Base-by-base conservation (phyloP, 2,888 invertebrate species). In the Eucriotettix oculatus region DNA sequence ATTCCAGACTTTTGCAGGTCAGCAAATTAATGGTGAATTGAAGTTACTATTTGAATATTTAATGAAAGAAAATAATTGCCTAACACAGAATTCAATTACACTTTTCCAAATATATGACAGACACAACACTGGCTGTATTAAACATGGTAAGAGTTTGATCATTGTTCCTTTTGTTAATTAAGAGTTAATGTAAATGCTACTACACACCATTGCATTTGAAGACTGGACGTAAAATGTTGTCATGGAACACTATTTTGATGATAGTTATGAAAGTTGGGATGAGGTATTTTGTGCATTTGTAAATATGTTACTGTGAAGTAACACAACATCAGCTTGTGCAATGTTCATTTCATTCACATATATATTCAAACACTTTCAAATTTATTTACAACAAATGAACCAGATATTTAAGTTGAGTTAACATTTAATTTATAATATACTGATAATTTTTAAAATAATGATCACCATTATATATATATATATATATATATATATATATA, bases 281-380 rank as follows among this genome's bases (percentile, higher is more conserved):
- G 60, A 60, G 60, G 60, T 60, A 60, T 56, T 56, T 60, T 60
- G 56, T 60, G 60, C 60, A 60, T 56, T 52, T 44, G 56, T 53
- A 54, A 52, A 53, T 29, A 29, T 29, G 29, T 29, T 29, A 29
- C 29, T 29, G 29, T 29, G 29, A 29, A 29, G 29, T 29, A 29
- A 29, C 29, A 29, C 29, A 29, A 29, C 29, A 29, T 29, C 29
- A 29, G 29, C 29, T 29, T 29, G 29, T 29, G 29, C 29, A 29
- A 29, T 29, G 29, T 29, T 29, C 29, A 29, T 29, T 29, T 43
- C 17, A 16, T 57, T 17, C 48, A 60, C 55, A 52, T 55, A 60
- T 56, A 56, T 52, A 42, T 42, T 14, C 17, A 17, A 52, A 16
- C 41, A 16, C 40, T 44, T 54, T 52, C 29, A 54, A 54, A 16